Base-by-base conservation (phyloP, 1,140 invertebrate species). In the Yoshiicerus persimilis region DNA sequence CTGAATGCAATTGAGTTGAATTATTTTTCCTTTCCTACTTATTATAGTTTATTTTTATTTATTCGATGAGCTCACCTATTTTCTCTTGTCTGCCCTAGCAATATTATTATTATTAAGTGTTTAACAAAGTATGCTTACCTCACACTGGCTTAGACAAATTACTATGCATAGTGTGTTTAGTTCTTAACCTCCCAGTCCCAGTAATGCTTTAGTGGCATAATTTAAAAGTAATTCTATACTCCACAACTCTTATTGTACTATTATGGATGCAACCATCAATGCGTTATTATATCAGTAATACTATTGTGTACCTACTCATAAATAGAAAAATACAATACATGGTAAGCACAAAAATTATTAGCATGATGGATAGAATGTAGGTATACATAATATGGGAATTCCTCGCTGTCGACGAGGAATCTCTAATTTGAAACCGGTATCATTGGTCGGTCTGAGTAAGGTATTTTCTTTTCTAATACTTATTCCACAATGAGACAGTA, bases 401-500 rank as follows among this genome's bases (percentile, higher is more conserved):
- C 70, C 70, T 77, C 13, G 70, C 70, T 77, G 32, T 77, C 70
- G 70, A 77, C 70, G 32, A 77, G 70, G 70, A 77, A 77, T 77
- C 70, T 77, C 32, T 77, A 77, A 77, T 77, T 77, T 77, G 30
- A 77, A 77, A 77, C 70, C 70, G 70, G 70, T 77, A 77, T 77
- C 70, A 34, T 77, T 16, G 25, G 27, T 66, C 64, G 62, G 62
- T 23, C 27, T 13, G 32, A n/a, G 27, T 32, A 32, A 36, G 70
- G 70, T 32, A 77, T 77, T 77, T 77, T 77, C 70, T 77, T 77
- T 27, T 32, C 4, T 32, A 36, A n/a, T 77, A 34, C 9, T 30
- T 32, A 77, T 34, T 77, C 30, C 34, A 30, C 70, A 77, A 0
- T 32, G 6, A 36, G 70, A 77, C 30, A 77, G 70, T 20, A 0